A percentile compares a stretch with the other conserved stretches of the same genome.
Conservation (phyloP, 2,888 invertebrate genomes). For the Perizoma affinitatum region DNA sequence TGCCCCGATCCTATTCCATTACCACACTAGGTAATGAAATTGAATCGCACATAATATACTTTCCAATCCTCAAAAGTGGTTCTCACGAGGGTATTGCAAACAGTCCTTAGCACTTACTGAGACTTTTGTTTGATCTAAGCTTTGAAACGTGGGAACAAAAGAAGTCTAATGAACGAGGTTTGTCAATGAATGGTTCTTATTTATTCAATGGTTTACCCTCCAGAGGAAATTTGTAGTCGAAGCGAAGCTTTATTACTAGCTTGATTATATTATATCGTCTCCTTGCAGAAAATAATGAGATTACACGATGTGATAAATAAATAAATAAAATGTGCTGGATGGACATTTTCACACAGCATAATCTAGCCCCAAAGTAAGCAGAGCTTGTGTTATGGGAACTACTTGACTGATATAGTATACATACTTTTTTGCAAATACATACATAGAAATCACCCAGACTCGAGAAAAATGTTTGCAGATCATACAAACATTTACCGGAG, state of each 20-base stretch:
- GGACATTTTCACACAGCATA: too few species aligned
- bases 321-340: too few species aligned
- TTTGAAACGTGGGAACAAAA: slow-evolving; percentile 14
- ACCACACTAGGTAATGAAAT: slow-evolving; percentile 9
- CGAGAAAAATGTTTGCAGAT: too few species aligned
- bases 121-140: slow-evolving; percentile 19
- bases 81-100: slow-evolving; percentile 59
- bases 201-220: slow-evolving; percentile 3
- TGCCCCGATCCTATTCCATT: neutral
- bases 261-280: slow-evolving; percentile 4
- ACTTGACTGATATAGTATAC: too few species aligned
- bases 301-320: too few species aligned
- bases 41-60: slow-evolving; percentile 35
- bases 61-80: slow-evolving; percentile 51
- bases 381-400: too few species aligned
- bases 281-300: too few species aligned
- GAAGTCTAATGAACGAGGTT: neutral
- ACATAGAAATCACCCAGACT: too few species aligned
- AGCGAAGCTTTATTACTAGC: slow-evolving; percentile 7
- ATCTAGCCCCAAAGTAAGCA: too few species aligned
- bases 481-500: too few species aligned
- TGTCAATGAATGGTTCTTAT: neutral
- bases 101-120: slow-evolving; percentile 37
- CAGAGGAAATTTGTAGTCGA: slow-evolving; percentile 2
- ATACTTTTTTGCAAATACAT: too few species aligned